Conservation (phyloP, 2,113 vertebrate genomes). For the Parus major region DNA sequence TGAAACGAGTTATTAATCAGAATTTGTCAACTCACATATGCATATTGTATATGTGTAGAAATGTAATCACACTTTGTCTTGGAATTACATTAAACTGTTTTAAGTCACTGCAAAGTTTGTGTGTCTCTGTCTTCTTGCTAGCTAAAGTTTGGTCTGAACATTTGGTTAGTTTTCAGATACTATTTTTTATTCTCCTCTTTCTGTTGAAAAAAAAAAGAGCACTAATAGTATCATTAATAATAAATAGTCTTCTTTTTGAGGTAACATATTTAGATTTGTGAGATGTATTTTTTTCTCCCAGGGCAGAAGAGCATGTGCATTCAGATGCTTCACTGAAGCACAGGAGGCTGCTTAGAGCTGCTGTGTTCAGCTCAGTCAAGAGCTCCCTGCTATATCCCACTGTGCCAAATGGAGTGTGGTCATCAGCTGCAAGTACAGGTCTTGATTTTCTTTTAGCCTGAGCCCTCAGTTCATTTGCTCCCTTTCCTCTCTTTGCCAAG, state of each 20-base stretch:
- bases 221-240: neutral
- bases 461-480: neutral
- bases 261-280: neutral
- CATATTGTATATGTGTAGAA: slow-evolving; percentile 99
- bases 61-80: slow-evolving; percentile 99
- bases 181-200: neutral
- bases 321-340: neutral
- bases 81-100: slow-evolving; percentile 99
- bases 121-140: neutral
- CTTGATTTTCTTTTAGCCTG: neutral
- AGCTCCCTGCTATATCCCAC: neutral
- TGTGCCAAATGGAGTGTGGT: neutral
- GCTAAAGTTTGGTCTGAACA: neutral
- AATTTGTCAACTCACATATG: slow-evolving; percentile 99
- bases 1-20: slow-evolving; percentile 99
- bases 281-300: neutral
- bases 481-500: neutral
- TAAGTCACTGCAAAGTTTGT: slow-evolving; percentile 85
- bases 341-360: neutral
- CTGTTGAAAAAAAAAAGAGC: neutral
- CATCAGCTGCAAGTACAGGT: neutral
- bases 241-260: neutral
- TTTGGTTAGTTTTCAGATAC: neutral
- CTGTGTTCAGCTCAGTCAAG: fast-evolving
- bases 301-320: neutral